A percentile compares a stretch with the other conserved stretches of the same genome.
Conservation (phyloP, 2,888 invertebrate species). For the Watsonalla binaria region DNA sequence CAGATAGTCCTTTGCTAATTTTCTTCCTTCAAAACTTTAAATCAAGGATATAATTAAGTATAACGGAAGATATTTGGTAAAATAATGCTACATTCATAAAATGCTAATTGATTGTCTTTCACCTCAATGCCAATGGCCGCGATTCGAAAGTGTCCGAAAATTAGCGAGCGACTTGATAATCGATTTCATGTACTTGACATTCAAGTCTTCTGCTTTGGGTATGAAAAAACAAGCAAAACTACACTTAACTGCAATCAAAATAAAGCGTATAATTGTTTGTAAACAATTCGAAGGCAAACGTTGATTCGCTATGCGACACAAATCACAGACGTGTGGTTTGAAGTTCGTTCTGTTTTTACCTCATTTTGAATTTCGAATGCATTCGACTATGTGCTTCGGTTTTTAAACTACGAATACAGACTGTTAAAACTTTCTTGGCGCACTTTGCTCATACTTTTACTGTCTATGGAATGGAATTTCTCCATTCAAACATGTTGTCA, state of each 20-base stretch:
- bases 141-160: constrained; percentile 63
- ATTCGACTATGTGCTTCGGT: constrained; percentile 42
- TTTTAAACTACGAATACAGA: constrained; percentile 30
- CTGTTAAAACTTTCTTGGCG: constrained; percentile 30
- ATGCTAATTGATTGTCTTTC: constrained; percentile 46
- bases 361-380: constrained; percentile 55
- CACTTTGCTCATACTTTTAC: not conserved
- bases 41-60: too few species aligned
- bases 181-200: constrained; percentile 75
- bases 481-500: constrained; percentile 2
- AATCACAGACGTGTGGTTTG: constrained; percentile 27
- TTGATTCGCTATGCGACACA: constrained; percentile 41
- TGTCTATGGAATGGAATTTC: not conserved
- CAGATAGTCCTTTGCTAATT: too few species aligned
- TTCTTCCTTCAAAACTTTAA: too few species aligned
- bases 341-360: constrained; percentile 39
- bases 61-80: not conserved
- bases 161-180: constrained; percentile 46
- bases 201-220: constrained; percentile 33
- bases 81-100: constrained; percentile 10
- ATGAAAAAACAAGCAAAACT: constrained; percentile 22
- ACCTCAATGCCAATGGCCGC: constrained; percentile 39
- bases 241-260: constrained; percentile 12
- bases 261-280: constrained; percentile 27
- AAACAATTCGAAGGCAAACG: constrained; percentile 10